Evolutionary conservation across 2,113 vertebrate species (phyloP).

Genomic region (Atrichornis clamosus): DNA sequence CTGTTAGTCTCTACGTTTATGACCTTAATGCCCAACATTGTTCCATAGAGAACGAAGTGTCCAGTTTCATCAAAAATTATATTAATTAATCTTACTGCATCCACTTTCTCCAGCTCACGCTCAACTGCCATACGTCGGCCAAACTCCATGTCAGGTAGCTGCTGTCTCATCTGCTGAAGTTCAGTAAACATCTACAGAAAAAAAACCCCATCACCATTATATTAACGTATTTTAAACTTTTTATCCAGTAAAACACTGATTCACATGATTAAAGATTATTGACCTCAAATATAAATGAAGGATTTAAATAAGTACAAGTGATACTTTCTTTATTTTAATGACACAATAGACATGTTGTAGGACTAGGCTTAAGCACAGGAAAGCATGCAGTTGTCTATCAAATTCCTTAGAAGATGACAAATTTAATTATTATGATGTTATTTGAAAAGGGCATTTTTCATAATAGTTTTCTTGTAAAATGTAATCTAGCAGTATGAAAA

Average conservation of each 20-base stretch:
- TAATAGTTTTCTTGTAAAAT: neutral
- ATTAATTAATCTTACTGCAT: slow-evolving; percentile 90
- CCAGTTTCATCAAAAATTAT: slow-evolving; percentile 98
- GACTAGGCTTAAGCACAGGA: neutral
- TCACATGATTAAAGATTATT: neutral
- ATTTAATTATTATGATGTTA: neutral
- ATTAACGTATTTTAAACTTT: neutral
- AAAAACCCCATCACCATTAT: neutral
- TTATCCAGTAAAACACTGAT: neutral
- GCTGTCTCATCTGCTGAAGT: slow-evolving; percentile 97
- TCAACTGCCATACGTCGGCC: slow-evolving; percentile 96
- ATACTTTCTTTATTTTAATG: neutral
- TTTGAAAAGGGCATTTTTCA: neutral
- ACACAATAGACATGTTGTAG: neutral
- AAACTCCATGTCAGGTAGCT: slow-evolving; percentile 99
- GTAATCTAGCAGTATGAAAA: neutral
- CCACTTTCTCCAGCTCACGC: slow-evolving; percentile 94
- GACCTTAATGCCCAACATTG: slow-evolving; percentile 98
- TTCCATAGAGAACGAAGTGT: slow-evolving; percentile 96
- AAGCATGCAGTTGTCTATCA: neutral
- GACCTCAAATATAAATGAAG: neutral
- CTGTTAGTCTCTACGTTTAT: slow-evolving; percentile 98
- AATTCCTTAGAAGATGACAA: neutral
- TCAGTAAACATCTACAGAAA: slow-evolving; percentile 94
- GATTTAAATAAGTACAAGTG: neutral